Evolutionary conservation across 2,797 vertebrate species (phyloP).

Genomic region (Malacoctenus gilli): DNA sequence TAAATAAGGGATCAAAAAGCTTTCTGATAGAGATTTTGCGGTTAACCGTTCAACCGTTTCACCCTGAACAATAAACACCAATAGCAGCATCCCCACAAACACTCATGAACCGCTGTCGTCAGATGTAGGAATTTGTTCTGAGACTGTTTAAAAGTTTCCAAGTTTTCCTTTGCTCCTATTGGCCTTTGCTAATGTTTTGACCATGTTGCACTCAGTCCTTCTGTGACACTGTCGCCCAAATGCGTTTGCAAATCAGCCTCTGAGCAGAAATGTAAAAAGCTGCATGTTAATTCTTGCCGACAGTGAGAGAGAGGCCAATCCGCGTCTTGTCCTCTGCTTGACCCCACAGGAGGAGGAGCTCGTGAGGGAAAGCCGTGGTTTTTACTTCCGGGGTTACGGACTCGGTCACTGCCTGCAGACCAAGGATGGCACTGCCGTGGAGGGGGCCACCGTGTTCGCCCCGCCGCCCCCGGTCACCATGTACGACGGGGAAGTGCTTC

Average conservation of each 20-base stretch:
- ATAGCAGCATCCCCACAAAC: too few relatives aligned
- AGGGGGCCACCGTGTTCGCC: constrained; percentile 78
- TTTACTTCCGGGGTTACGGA: constrained; percentile 90
- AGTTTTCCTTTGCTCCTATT: background rate
- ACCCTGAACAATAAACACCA: too few relatives aligned
- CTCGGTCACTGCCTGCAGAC: constrained; percentile 88
- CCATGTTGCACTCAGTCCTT: constrained; percentile 25
- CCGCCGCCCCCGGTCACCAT: constrained; percentile 75
- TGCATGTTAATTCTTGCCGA: constrained; percentile 43
- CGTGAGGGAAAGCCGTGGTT: constrained; percentile 84
- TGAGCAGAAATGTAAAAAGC: constrained; percentile 33
- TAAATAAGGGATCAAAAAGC: too few relatives aligned
- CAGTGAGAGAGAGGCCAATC: constrained; percentile 46
- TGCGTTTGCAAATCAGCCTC: constrained; percentile 25
- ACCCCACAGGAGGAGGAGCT: constrained; percentile 88
- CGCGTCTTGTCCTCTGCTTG: constrained; percentile 43
- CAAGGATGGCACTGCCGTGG: constrained; percentile 79
- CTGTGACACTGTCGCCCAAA: constrained; percentile 22
- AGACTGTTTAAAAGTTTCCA: too few relatives aligned
- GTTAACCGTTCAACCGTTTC: too few relatives aligned
- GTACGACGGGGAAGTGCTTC: constrained; percentile 81
- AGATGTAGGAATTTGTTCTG: too few relatives aligned
- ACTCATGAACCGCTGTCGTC: too few relatives aligned
- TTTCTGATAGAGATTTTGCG: too few relatives aligned
- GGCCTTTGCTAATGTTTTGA: constrained; percentile 4